Conservation (phyloP, 2,888 invertebrate genomes). For the Agapostemon virescens region DNA sequence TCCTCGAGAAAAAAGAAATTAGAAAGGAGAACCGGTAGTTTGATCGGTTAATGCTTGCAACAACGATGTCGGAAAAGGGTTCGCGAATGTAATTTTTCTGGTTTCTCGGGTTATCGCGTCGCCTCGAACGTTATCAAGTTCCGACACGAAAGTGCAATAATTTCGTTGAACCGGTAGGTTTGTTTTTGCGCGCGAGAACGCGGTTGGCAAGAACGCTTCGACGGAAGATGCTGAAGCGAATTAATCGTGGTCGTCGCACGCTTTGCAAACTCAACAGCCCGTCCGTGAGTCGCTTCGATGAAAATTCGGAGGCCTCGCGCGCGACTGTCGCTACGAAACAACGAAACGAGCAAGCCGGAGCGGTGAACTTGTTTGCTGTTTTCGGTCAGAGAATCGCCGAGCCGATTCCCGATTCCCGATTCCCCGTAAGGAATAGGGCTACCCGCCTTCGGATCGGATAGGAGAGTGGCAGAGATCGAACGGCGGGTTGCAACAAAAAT, state of each 20-base stretch:
- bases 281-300: not conserved
- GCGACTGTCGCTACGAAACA: no score
- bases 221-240: not conserved
- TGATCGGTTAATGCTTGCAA: not conserved
- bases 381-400: not conserved
- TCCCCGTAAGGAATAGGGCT: not conserved
- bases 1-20: not conserved
- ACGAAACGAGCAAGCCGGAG: not conserved
- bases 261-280: not conserved
- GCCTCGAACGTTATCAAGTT: not conserved
- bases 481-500: not conserved
- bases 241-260: not conserved
- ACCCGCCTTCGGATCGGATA: not conserved
- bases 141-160: constrained; percentile 21
- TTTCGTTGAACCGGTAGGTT: constrained; percentile 10
- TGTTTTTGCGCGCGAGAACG: not conserved
- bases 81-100: not conserved
- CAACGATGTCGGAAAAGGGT: not conserved
- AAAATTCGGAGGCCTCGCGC: not conserved
- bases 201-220: not conserved
- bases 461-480: constrained; percentile 2
- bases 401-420: no score
- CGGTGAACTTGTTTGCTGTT: not conserved
- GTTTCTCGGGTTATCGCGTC: not conserved
- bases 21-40: not conserved